Conservation (phyloP, 2,888 invertebrate genomes). For the Spicauda simplicius region DNA sequence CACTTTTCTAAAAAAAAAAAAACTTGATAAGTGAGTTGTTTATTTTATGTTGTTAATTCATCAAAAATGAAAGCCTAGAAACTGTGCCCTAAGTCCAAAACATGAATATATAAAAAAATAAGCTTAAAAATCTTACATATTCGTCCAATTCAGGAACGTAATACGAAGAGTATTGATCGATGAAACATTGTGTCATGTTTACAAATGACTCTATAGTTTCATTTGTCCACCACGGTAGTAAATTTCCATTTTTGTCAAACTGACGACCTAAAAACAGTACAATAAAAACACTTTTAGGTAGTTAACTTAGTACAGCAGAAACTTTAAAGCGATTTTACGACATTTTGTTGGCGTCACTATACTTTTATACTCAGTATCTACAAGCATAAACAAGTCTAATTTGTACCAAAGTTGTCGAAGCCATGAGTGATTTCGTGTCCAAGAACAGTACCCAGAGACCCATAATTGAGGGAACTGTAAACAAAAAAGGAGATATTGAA, state of each 20-base stretch:
- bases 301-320: too few species aligned
- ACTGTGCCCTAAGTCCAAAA: too few species aligned
- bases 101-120: too few species aligned
- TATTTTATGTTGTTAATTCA: too few species aligned
- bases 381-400: too few species aligned
- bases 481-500: conserved; percentile 9
- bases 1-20: too few species aligned
- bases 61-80: too few species aligned
- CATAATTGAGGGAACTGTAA: conserved; percentile 91
- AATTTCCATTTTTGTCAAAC: conserved; percentile 93
- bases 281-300: neutral
- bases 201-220: conserved; percentile 90
- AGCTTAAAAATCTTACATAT: conserved; percentile 76
- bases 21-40: too few species aligned
- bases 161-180: conserved; percentile 91
- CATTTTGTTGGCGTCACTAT: too few species aligned
- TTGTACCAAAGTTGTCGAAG: conserved; percentile 80
- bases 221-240: conserved; percentile 96
- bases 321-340: too few species aligned
- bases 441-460: conserved; percentile 90
- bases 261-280: conserved; percentile 86
- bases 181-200: conserved; percentile 92
- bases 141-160: conserved; percentile 86
- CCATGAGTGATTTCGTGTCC: conserved; percentile 90
- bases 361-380: too few species aligned